These are phyloP conservation scores for Nemopilema nomurai DNA, from an alignment of 30 jellyfish, hydroid and myxozoan genomes.

Conservation along the genomic window DNA sequence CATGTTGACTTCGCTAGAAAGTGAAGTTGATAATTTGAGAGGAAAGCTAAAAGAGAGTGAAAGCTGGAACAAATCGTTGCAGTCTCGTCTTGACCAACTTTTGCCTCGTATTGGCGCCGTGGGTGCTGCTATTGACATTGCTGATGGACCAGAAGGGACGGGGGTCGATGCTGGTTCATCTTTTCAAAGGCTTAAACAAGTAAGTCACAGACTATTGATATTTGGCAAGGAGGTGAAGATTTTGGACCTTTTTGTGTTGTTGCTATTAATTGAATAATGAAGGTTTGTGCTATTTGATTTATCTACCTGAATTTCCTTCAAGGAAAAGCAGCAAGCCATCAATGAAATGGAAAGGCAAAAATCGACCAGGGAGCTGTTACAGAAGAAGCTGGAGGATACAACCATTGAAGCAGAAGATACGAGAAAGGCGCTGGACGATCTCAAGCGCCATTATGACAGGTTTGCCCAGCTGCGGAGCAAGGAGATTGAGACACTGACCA, in stretches of 20 bases:
- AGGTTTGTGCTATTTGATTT: background rate
- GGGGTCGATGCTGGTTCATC: background rate
- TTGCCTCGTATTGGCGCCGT: slow-evolving; percentile 60
- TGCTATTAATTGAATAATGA: no score
- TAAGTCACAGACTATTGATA: background rate
- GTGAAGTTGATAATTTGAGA: slow-evolving; percentile 17
- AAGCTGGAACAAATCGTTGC: slow-evolving; percentile 64
- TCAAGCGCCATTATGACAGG: slow-evolving; percentile 63
- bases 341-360: background rate
- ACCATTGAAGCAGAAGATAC: slow-evolving; percentile 16
- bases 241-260: no score
- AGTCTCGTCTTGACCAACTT: slow-evolving; percentile 48
- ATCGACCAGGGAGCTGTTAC: background rate
- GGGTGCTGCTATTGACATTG: slow-evolving; percentile 35
- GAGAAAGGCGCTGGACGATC: slow-evolving; percentile 20
- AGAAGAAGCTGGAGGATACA: slow-evolving; percentile 39
- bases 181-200: slow-evolving; percentile 1
- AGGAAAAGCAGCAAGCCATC: background rate
- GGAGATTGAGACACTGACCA: slow-evolving; percentile 40
- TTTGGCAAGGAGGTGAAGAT: no score
- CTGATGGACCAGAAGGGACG: background rate
- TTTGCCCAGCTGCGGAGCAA: slow-evolving; percentile 37
- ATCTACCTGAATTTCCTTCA: background rate
- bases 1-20: background rate
- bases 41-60: slow-evolving; percentile 63